Base-by-base conservation (phyloP, 2,888 invertebrate genomes). In the Rhagium mordax region DNA sequence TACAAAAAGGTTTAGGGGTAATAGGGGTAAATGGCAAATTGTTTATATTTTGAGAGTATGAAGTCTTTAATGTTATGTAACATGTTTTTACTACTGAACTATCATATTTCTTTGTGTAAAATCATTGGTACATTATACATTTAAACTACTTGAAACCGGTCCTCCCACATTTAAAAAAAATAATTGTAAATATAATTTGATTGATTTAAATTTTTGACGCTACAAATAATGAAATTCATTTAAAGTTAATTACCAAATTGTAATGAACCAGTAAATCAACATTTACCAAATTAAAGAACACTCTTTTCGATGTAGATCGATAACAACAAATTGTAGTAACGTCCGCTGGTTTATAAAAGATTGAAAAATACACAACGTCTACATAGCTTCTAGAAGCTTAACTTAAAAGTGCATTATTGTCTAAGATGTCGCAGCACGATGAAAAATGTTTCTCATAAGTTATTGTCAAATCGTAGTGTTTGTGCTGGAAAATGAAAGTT, bases 401-500 rank as follows among this genome's bases (percentile, higher is more conserved):
- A 78, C 81, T 79, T 77, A 80, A 83, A 82, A 81, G 78, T 82
- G 76, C 82, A 83, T 83, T 82, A 82, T 80, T 82, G 84, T 82
- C 80, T 81, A 78, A 77, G 81, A 79, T 76, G 78, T 81, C 82
- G 71, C 75, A 72, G 79, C 71, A 72, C 74, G 76, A 78, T 85
- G 85, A 86, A 85, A 86, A 85, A 86, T 86, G 81, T 76, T 70
- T 67, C 75, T 81, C 84, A 86, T 86, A 85, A 85, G 79, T 86
- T 85, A 85, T 81, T 84, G 86, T 85, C 86, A 84, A 82, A 80
- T 76, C 80, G 82, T 81, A 83, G 82, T 84, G 84, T 84, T 84
- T 83, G 85, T 82, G 84, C 84, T 84, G 85, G 84, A 86, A 86
- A 86, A 86, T 86, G 85, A 86, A 86, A 85, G 85, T 85, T 85